Base-by-base conservation (phyloP, 2,113 vertebrate species). In the Asarcornis scutulata region DNA sequence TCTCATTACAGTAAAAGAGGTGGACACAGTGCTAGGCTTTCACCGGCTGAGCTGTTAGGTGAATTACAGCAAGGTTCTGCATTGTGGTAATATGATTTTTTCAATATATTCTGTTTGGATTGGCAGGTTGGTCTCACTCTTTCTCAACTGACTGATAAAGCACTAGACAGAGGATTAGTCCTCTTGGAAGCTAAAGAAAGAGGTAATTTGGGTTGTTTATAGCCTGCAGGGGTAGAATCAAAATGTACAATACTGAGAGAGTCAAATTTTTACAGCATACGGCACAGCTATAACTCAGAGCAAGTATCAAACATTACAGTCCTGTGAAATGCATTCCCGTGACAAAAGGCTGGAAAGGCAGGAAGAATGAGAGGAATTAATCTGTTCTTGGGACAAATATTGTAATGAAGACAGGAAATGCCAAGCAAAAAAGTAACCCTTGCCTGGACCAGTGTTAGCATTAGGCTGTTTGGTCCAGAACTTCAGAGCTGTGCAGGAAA, bases 121-220 rank as follows among this genome's bases (percentile, higher is more conserved):
- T 96, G 97, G 93, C 96, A 96, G 96, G 93, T 95, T 96, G 97
- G 96, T 93, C 96, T 96, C 86, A 86, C 85, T 83, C 63, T 96
- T 97, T 96, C 96, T 97, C 96, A 95, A 82, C 86, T 93, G 96
- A 96, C 95, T 97, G 95, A 96, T 97, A 97, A 97, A 97, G 93
- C 90, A 84, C 96, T 93, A 96, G 96, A 94, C 95, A 93, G 88
- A 87, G 96, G 94, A 98, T 98, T 97, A 97, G 93, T 95, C 96
- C 95, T 97, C 96, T 93, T 96, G 93, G 96, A 97, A 97, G 88
- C 91, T 95, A 93, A 96, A 91, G 91, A 96, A 98, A 94, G 93
- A 97, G 95, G 96, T 93, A 95, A 98, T 97, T 93, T 76, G 90
- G 77, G 93, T 95, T 97, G 97, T 97, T 97, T 96, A 96, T 97